Conservation (phyloP, 2,888 invertebrate genomes). For the Thumatha senex region DNA sequence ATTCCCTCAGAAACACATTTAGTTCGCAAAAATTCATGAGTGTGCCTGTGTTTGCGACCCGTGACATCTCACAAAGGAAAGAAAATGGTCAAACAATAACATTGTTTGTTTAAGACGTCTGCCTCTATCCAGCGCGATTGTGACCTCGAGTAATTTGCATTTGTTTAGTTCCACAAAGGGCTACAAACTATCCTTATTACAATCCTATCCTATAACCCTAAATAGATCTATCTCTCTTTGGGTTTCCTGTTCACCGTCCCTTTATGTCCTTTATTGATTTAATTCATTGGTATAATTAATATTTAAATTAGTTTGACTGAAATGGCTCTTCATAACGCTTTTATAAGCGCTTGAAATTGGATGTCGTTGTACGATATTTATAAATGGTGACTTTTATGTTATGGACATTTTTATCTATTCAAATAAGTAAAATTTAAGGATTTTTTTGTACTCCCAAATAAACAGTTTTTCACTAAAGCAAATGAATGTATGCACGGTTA, state of each 20-base stretch:
- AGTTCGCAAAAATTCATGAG: slow-evolving; percentile 28
- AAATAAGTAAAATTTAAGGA: too few species aligned
- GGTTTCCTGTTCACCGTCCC: not conserved
- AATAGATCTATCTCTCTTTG: not conserved
- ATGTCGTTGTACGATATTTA: too few species aligned
- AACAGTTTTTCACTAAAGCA: too few species aligned
- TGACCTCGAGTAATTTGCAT: slow-evolving; percentile 36
- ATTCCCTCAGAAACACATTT: not conserved
- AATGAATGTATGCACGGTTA: too few species aligned
- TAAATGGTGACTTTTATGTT: too few species aligned
- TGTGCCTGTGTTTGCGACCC: slow-evolving; percentile 10
- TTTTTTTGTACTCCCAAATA: too few species aligned
- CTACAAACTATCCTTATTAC: slow-evolving; percentile 26
- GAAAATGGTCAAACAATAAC: slow-evolving; percentile 34
- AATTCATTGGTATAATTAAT: not conserved
- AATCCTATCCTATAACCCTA: slow-evolving; percentile 8
- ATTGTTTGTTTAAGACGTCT: slow-evolving; percentile 41
- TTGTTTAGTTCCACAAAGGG: slow-evolving; percentile 36
- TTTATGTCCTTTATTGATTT: not conserved
- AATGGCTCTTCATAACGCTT: too few species aligned
- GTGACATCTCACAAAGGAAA: slow-evolving; percentile 33
- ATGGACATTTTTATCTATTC: too few species aligned
- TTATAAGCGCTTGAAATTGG: too few species aligned
- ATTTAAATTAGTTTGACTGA: too few species aligned
- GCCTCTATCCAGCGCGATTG: slow-evolving; percentile 36